Conservation (phyloP, 1,140 invertebrate species). For the Varroa destructor region DNA sequence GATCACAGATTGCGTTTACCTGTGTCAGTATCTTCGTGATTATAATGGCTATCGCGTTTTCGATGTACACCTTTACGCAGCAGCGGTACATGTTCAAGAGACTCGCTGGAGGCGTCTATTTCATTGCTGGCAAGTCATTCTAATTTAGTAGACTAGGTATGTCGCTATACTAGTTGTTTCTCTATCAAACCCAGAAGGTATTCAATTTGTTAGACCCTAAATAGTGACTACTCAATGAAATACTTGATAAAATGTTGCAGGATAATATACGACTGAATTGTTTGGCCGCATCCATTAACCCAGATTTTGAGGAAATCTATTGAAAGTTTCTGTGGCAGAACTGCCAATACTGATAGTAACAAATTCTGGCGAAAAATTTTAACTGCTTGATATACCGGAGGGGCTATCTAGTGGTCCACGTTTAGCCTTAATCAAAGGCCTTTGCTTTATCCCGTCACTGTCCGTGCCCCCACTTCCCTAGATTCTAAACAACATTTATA, state of each 20-base stretch:
- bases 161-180: background rate
- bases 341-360: too few relatives aligned
- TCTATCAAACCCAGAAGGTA: background rate
- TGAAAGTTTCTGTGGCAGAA: too few relatives aligned
- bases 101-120: conserved; percentile 64
- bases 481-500: too few relatives aligned
- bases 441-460: too few relatives aligned
- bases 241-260: background rate
- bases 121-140: conserved; percentile 57
- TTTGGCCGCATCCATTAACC: too few relatives aligned
- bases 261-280: background rate
- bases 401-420: too few relatives aligned
- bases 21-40: conserved; percentile 65
- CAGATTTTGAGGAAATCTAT: too few relatives aligned
- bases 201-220: background rate
- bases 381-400: too few relatives aligned
- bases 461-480: too few relatives aligned
- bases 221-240: background rate
- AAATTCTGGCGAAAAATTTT: too few relatives aligned
- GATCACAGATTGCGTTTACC: conserved; percentile 68
- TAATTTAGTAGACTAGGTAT: too few relatives aligned
- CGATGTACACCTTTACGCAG: conserved; percentile 68
- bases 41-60: conserved; percentile 63
- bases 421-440: too few relatives aligned
- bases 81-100: conserved; percentile 78